Base-by-base conservation (phyloP, 2,113 vertebrate species). In the Poeciliopsis turrubarensis region DNA sequence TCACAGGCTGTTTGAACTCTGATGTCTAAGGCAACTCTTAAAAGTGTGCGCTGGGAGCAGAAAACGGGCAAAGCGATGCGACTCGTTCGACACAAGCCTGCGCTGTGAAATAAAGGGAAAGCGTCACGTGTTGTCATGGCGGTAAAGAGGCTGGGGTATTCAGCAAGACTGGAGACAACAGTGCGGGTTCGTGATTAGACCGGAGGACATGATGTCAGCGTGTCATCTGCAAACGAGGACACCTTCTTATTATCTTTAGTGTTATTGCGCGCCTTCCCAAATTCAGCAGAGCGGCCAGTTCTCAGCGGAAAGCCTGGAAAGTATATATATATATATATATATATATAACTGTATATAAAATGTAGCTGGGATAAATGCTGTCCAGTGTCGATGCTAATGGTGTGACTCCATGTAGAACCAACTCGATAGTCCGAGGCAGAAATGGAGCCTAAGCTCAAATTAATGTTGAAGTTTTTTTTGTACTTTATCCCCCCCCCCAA, bases 1-100 rank as follows among this genome's bases (percentile, higher is more conserved):
- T 90, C 93, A 47, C 44, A 47, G 92, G 89, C 90, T 90, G 88
- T 86, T 19, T 86, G 79, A 94, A 94, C 62, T 54, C 60, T 39
- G 19, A 80, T 60, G 54, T 85, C 92, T 92, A 96, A 95, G 93
- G 94, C 94, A 77, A 70, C n/a, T 65, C 63, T 70, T 92, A 92
- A 92, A 92, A 93, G 89, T 90, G 91, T 94, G 91, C 89, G 91
- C 87, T 19, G 44, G 17, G 17, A 68, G 74, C 74, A 62, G 73
- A 72, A 39, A 54, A 54, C 22, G 9, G 27, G 9, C 8, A 25
- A 57, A 6, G 4, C n/a, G 51, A 57, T n/a, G 44, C 17, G 17
- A 19, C 17, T 7, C 44, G 15, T 5, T 70, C 60, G 29, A 71
- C 34, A 32, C 26, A 37, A 0, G 10, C 63, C 31, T 62, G 19